phyloP scores from a whole-genome alignment of 2,797 vertebrate species.

The Poeciliopsis infans region DNA sequence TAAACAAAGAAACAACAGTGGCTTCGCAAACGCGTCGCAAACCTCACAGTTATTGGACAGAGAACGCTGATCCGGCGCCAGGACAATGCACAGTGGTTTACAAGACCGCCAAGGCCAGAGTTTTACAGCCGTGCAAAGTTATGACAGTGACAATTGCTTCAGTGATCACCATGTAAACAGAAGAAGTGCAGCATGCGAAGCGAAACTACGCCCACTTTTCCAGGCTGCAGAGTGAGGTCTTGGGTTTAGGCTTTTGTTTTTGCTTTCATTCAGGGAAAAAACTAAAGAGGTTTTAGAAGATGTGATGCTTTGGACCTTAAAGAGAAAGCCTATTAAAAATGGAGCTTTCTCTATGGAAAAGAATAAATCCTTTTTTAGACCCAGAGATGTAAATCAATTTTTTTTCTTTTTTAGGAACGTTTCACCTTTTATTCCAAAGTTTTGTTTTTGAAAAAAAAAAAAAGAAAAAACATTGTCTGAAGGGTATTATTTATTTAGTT shows the following conservation, averaged over 20 bases:
- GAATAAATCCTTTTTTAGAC: neutral
- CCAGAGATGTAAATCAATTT: neutral
- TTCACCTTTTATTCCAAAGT: neutral
- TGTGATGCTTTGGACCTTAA: neutral
- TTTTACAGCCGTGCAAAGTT: conserved; percentile 24
- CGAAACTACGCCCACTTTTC: neutral
- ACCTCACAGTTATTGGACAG: conserved; percentile 20
- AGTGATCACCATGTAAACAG: neutral
- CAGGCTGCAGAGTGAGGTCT: neutral
- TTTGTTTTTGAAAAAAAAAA: neutral
- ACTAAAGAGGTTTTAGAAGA: neutral
- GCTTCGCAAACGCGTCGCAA: neutral
- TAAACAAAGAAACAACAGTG: neutral
- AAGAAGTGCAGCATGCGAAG: neutral
- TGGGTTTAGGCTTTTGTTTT: neutral
- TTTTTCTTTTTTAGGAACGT: neutral
- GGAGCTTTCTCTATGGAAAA: neutral
- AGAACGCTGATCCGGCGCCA: conserved; percentile 4
- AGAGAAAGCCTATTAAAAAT: neutral
- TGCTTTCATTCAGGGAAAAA: neutral
- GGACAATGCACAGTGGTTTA: neutral
- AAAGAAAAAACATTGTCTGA: too few species aligned
- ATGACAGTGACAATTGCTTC: neutral
- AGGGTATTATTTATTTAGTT: neutral
- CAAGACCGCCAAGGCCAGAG: neutral